These are phyloP conservation scores for Protonemura montana DNA, from an alignment of 2,888 invertebrate genomes.

Conservation along the genomic window DNA sequence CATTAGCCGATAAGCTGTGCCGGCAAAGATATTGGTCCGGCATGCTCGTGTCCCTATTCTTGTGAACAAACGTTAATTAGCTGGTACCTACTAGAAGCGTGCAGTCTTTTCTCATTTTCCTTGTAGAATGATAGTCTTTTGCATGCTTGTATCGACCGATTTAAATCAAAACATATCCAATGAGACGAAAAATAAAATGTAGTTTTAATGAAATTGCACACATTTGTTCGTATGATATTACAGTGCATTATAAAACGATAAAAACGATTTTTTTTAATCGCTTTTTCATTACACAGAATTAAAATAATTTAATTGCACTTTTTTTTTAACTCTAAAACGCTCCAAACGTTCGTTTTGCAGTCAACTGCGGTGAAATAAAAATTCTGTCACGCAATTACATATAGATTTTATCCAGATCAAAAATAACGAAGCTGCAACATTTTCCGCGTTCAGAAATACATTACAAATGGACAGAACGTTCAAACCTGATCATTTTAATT, in stretches of 20 bases:
- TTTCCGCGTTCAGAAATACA: neutral
- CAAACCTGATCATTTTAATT: neutral
- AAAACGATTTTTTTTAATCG: neutral
- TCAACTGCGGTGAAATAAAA: neutral
- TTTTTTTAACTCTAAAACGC: neutral
- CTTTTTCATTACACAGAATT: neutral
- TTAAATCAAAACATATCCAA: neutral
- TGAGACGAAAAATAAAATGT: neutral
- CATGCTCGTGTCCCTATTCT: neutral
- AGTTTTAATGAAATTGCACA: neutral
- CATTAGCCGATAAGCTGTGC: neutral
- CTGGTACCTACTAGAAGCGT: neutral
- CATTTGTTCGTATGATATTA: neutral
- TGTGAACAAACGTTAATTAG: neutral
- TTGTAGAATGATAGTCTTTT: neutral
- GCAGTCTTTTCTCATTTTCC: neutral
- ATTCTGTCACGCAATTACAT: neutral
- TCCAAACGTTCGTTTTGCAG: neutral
- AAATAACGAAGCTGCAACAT: neutral
- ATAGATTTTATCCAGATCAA: slow-evolving; percentile 9
- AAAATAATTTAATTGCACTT: slow-evolving; percentile 4
- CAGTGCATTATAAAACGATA: neutral
- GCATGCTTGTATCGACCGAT: neutral
- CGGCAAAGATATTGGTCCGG: neutral
- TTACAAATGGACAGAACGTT: neutral